These are phyloP conservation scores for Bradynema listronoti DNA, from an alignment of 1,140 invertebrate genomes.

Conservation along the genomic window DNA sequence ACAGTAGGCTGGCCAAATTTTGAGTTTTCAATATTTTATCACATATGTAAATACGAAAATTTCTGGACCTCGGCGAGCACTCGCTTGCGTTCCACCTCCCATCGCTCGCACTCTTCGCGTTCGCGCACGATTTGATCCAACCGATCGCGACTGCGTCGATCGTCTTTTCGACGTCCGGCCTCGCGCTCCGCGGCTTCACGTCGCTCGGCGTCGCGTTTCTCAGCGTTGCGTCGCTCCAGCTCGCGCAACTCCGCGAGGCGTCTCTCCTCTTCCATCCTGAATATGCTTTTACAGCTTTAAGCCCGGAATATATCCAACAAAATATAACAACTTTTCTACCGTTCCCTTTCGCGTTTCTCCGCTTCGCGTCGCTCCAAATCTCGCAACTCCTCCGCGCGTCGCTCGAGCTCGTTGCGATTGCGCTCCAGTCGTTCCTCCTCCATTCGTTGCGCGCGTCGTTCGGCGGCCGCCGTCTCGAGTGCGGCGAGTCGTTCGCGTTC, in stretches of 20 bases:
- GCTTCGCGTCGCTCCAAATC: constrained; percentile 43
- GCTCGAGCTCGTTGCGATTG: constrained; percentile 38
- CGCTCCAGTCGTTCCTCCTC: constrained; percentile 34
- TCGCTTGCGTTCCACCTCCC: constrained; percentile 43
- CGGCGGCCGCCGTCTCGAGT: constrained; percentile 40
- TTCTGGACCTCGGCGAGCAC: constrained; percentile 28
- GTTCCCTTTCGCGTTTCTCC: constrained; percentile 43
- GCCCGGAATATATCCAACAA: too few relatives aligned
- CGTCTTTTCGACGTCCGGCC: constrained; percentile 26
- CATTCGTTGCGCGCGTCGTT: constrained; percentile 35
- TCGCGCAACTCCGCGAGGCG: constrained; percentile 46
- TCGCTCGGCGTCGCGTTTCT: constrained; percentile 26
- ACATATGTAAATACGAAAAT: background rate
- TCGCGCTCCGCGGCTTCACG: constrained; percentile 36
- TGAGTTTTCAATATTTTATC: background rate
- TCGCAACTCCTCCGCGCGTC: constrained; percentile 40
- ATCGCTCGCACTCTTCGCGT: constrained; percentile 47
- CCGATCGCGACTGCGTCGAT: constrained; percentile 44
- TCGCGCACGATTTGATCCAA: constrained; percentile 46
- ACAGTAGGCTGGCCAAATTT: too few relatives aligned
- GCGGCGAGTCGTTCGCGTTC: constrained; percentile 36
- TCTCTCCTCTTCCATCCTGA: constrained; percentile 43
- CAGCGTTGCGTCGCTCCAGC: constrained; percentile 36
- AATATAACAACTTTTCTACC: background rate
- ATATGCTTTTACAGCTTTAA: constrained; percentile 11